Evolutionary conservation across 2,888 invertebrate species (phyloP), one percentile per base, ranked within the genome.

Genomic region (Epirrhoe alternata): DNA sequence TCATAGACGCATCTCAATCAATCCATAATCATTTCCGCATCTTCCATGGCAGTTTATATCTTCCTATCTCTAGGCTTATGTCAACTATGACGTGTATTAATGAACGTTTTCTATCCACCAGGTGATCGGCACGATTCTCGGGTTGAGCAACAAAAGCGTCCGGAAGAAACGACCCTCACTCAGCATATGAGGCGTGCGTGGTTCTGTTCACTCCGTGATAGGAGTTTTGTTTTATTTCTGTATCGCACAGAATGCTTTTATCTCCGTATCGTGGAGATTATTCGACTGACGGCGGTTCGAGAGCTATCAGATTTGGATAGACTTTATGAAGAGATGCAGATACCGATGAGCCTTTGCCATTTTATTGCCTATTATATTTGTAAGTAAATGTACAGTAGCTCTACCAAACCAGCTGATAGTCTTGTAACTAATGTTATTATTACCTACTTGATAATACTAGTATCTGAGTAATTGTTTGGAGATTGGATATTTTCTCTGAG

Each of bases 151-250:
- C 80, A 96, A 96, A 85, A 95, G 95, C 76, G 96, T 96, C 74
- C 94, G 96, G 79, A 96, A 96, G 93, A 96, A 96, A 92, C 94
- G 96, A 75, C 96, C 96, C 50, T 96, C 96, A 16, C 92, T 96
- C 73, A 96, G 96, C 89, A 96, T 96, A 95, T 96, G 95, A 95
- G 83, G 83, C 74, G 79, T 71, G 64, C 66, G 68, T 65, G 68
- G 83, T 84, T 82, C 86, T 80, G 83, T 86, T 86, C 74, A 86
- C 92, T 92, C 92, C 88, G 77, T 80, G 86, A 85, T 75, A 77
- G 92, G 92, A 90, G 92, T 86, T 86, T 88, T 82, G 75, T 86
- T 87, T 85, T 83, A 79, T 84, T 85, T 86, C 85, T 86, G 87
- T 86, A 79, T 69, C 64, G 68, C 73, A 82, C 85, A 81, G 87